These are phyloP conservation scores for Philotrypesis tridentata DNA, from an alignment of 1,140 invertebrate genomes.

Conservation along the genomic window DNA sequence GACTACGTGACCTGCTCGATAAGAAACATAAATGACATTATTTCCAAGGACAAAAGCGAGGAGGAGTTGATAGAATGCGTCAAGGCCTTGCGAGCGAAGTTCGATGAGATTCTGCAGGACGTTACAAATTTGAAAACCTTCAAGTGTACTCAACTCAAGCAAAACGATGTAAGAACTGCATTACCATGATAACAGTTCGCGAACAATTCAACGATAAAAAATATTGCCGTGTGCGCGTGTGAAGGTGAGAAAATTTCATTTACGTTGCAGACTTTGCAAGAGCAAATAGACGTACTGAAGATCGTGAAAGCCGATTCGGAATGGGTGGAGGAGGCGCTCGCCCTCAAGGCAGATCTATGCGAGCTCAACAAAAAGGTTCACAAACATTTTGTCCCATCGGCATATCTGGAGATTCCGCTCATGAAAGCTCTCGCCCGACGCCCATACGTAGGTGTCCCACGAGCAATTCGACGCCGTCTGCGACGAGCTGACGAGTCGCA, in stretches of 20 bases:
- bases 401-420: too few relatives aligned
- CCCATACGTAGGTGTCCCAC: constrained; percentile 78
- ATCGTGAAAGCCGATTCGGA: constrained; percentile 78
- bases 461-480: constrained; percentile 81
- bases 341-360: constrained; percentile 81
- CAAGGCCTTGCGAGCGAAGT: constrained; percentile 63
- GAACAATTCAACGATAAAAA: too few relatives aligned
- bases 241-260: too few relatives aligned
- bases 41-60: constrained; percentile 1
- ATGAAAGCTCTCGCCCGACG: background rate
- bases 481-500: constrained; percentile 76
- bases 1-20: constrained; percentile 30
- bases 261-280: constrained; percentile 54
- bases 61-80: constrained; percentile 63
- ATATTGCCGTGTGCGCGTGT: too few relatives aligned
- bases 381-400: background rate
- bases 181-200: background rate
- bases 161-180: constrained; percentile 51
- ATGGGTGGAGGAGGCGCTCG: constrained; percentile 80
- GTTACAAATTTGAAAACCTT: background rate
- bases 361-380: constrained; percentile 77
- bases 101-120: constrained; percentile 53
- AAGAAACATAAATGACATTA: constrained; percentile 27
- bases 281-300: constrained; percentile 76
- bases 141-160: background rate